Conservation (phyloP, 2,888 invertebrate genomes). For the Heliconius ethilla region DNA sequence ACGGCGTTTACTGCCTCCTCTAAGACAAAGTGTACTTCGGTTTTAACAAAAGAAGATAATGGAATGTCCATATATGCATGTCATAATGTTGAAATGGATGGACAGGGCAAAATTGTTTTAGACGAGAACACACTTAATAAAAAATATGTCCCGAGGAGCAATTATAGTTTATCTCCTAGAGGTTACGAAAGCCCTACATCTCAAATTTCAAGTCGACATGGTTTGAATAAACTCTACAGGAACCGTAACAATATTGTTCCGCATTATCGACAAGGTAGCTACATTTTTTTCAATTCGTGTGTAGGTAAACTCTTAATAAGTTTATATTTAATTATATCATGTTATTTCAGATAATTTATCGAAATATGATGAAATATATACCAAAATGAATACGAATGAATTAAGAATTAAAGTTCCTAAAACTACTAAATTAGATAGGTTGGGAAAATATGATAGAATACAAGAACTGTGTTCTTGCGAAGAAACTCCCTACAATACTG, state of each 20-base stretch:
- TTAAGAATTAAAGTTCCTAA: constrained; percentile 76
- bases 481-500: constrained; percentile 64
- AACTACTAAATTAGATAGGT: constrained; percentile 65
- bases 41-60: constrained; percentile 67
- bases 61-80: constrained; percentile 76
- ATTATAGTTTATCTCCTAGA: constrained; percentile 44
- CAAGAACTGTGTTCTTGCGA: constrained; percentile 73
- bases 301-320: neutral
- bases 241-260: constrained; percentile 37
- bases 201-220: constrained; percentile 53
- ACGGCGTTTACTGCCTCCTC: constrained; percentile 68
- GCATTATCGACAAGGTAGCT: constrained; percentile 44
- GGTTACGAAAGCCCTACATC: constrained; percentile 59
- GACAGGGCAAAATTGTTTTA: constrained; percentile 70
- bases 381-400: constrained; percentile 75
- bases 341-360: constrained; percentile 56
- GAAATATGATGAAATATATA: constrained; percentile 74
- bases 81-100: constrained; percentile 77
- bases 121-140: constrained; percentile 67
- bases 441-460: constrained; percentile 68
- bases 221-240: constrained; percentile 46
- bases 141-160: constrained; percentile 50
- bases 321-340: neutral
- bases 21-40: constrained; percentile 62
- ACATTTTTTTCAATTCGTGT: neutral